These are phyloP conservation scores for Dorcus hopei DNA, from an alignment of 2,888 invertebrate genomes.

Conservation along the genomic window DNA sequence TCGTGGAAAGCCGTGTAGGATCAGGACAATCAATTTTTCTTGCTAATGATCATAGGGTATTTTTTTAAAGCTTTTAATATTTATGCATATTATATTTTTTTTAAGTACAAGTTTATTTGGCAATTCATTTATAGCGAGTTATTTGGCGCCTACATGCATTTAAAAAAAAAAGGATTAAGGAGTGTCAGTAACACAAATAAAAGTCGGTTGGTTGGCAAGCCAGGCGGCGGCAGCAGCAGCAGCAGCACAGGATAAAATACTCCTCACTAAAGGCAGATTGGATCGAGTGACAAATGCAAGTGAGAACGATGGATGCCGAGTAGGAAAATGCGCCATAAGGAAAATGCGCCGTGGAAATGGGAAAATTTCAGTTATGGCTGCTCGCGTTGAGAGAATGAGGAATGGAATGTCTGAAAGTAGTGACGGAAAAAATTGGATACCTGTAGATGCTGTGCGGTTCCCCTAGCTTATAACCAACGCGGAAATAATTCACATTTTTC, in stretches of 20 bases:
- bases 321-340: conserved; percentile 23
- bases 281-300: conserved; percentile 29
- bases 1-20: too few relatives aligned
- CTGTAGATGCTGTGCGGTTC: conserved; percentile 19
- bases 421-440: conserved; percentile 25
- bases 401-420: conserved; percentile 21
- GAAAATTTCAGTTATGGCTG: conserved; percentile 26
- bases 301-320: conserved; percentile 25
- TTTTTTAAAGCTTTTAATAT: too few relatives aligned
- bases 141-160: conserved; percentile 16
- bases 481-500: conserved; percentile 2
- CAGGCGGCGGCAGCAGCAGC: neutral
- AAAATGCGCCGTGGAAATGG: conserved; percentile 26
- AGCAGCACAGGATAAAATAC: conserved; percentile 21
- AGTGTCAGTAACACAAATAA: conserved; percentile 18
- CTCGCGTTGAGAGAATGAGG: conserved; percentile 19
- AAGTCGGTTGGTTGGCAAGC: conserved; percentile 16
- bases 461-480: neutral
- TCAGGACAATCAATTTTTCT: too few relatives aligned
- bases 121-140: neutral
- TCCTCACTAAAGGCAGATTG: conserved; percentile 24
- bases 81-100: too few relatives aligned
- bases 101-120: neutral
- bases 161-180: conserved; percentile 12
- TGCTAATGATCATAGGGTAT: too few relatives aligned